A percentile compares a stretch with the other conserved stretches of the same genome.
Conservation (phyloP, 2,797 vertebrate species). For the Enteromius viviparus region DNA sequence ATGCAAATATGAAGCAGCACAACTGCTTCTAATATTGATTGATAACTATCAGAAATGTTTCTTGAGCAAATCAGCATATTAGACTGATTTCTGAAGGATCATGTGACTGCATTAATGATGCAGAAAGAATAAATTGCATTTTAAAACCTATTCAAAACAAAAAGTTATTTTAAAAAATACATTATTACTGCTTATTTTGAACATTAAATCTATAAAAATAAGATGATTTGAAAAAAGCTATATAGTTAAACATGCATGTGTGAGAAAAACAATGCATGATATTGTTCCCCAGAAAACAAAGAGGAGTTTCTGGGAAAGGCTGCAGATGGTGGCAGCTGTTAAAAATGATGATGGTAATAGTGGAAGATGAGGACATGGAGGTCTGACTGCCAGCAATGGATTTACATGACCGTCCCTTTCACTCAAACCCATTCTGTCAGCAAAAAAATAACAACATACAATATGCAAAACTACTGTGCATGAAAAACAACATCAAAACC, state of each 20-base stretch:
- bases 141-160: background rate
- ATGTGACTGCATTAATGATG: background rate
- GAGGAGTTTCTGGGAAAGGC: slow-evolving; percentile 20
- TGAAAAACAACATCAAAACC: background rate
- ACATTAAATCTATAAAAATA: background rate
- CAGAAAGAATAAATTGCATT: background rate
- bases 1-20: background rate
- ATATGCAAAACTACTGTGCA: slow-evolving; percentile 20
- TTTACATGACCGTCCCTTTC: slow-evolving; percentile 56
- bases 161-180: background rate
- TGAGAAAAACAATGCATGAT: background rate
- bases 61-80: background rate
- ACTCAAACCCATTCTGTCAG: slow-evolving; percentile 34
- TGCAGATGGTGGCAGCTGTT: slow-evolving; percentile 45
- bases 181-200: background rate
- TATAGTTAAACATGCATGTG: background rate
- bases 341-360: slow-evolving; percentile 31
- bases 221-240: background rate
- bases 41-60: background rate
- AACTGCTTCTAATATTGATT: background rate
- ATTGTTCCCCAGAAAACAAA: slow-evolving; percentile 29
- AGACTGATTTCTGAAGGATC: background rate
- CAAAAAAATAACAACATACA: background rate
- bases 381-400: slow-evolving; percentile 51
- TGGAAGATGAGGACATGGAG: slow-evolving; percentile 35